Evolutionary conservation across 2,113 vertebrate species (phyloP).

Genomic region (Lycaon pictus): DNA sequence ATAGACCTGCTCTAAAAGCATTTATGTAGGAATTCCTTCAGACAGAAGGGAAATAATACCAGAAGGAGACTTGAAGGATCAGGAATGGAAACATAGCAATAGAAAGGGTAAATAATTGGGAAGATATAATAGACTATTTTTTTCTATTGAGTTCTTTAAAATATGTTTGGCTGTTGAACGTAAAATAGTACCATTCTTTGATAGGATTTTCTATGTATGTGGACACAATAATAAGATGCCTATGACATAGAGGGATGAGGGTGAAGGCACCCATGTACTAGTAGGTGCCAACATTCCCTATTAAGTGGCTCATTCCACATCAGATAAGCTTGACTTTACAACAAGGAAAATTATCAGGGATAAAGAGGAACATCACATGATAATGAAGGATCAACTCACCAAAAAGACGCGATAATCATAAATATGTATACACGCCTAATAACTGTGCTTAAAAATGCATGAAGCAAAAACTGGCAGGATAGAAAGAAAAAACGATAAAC

Average conservation of each 20-base stretch:
- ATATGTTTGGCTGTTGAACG: neutral
- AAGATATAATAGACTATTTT: neutral
- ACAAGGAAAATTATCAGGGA: neutral
- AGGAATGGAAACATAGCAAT: neutral
- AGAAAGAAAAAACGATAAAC: neutral
- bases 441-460: neutral
- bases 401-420: neutral
- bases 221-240: neutral
- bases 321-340: neutral
- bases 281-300: neutral
- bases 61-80: neutral
- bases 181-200: neutral
- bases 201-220: neutral
- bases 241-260: fast-evolving
- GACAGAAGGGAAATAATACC: neutral
- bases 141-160: neutral
- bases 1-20: neutral
- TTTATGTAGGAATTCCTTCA: neutral
- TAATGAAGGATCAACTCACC: neutral
- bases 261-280: neutral
- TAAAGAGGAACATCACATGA: neutral
- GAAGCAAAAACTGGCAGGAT: neutral
- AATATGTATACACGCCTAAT: too few species aligned
- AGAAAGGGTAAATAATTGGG: neutral
- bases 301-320: too few species aligned